Evolutionary conservation across 2,797 vertebrate genomes (phyloP), one percentile per base, ranked within the genome.

Genomic region (Labeo calbasu): DNA sequence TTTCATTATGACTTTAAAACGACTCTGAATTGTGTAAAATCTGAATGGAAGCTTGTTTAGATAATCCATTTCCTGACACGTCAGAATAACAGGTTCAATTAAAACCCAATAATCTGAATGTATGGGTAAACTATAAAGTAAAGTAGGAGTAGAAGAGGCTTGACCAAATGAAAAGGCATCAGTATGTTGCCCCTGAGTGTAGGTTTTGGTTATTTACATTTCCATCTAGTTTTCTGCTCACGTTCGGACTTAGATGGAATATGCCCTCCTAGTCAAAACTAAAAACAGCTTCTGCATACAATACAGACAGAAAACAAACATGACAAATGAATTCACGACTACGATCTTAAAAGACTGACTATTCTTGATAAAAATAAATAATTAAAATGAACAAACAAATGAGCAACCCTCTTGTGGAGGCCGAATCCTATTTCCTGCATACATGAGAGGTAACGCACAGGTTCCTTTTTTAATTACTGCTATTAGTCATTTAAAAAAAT

Each of bases 391-490:
- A 82, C 28, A 55, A 79, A 79, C 40, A 61, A 79, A 59, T 40
- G 17, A 48, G 14, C 73, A 82, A 59, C 55, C 28, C 63, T 55
- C 40, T 70, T 72, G 65, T 48, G 51, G 57, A 61, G 25, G 66
- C 79, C 43, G 21, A 32, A 76, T 77, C 55, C 77, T 72, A 84
- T 51, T 14, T 63, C 70, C 77, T 84, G 71, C 65, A 77, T 75
- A 82, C 28, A 65, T 48, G 66, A 50, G 82, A 79, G 63, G 72
- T 79, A 71, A 84, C 9, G 84, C 82, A 89, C 87, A 88, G 85
- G 80, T 75, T 84, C 69, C 79, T 86, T 59, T 85, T 84, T 83
- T 55, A 86, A 50, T 43, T 15, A 61, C 46, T 40, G 28, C 21
- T 21, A 69, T 82, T 76, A 82, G 69, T 88, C 78, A 48, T 57